phyloP scores from a whole-genome alignment of 1,140 invertebrate species.

The Lepidurus packardi region DNA sequence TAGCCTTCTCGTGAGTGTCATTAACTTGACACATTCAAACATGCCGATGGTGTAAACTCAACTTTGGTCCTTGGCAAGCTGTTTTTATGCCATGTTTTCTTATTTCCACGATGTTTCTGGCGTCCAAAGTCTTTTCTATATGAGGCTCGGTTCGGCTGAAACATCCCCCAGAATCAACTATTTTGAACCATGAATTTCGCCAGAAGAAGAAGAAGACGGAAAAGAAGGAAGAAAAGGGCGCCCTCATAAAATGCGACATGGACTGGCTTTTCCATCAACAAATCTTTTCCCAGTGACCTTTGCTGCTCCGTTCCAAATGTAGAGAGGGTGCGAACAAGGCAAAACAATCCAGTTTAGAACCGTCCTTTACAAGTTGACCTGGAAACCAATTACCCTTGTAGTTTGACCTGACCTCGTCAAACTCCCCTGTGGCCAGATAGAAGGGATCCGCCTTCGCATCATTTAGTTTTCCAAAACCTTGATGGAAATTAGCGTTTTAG shows the following conservation, averaged over 20 bases:
- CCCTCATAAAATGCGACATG: no score
- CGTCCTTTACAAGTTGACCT: not conserved
- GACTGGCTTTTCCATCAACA: not conserved
- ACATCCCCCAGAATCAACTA: no score
- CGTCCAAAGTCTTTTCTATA: no score
- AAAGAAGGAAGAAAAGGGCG: no score
- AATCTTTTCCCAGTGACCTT: no score
- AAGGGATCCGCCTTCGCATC: not conserved
- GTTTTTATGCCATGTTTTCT: not conserved
- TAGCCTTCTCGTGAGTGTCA: conserved; percentile 6
- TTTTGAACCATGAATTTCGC: no score
- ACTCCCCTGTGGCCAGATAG: not conserved
- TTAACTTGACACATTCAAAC: conserved; percentile 4
- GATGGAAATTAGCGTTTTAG: not conserved
- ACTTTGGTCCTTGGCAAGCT: not conserved
- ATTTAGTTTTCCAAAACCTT: not conserved
- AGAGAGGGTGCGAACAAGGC: not conserved
- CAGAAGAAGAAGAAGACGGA: no score
- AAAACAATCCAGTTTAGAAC: not conserved
- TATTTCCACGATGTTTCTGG: no score
- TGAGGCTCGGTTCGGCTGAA: no score
- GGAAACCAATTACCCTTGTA: not conserved
- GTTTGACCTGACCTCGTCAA: not conserved
- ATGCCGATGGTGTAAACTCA: not conserved
- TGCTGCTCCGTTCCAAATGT: no score